Evolutionary conservation across 2,797 vertebrate species (phyloP), one percentile per base, ranked within the genome.

Genomic region (Taenioides sp.): DNA sequence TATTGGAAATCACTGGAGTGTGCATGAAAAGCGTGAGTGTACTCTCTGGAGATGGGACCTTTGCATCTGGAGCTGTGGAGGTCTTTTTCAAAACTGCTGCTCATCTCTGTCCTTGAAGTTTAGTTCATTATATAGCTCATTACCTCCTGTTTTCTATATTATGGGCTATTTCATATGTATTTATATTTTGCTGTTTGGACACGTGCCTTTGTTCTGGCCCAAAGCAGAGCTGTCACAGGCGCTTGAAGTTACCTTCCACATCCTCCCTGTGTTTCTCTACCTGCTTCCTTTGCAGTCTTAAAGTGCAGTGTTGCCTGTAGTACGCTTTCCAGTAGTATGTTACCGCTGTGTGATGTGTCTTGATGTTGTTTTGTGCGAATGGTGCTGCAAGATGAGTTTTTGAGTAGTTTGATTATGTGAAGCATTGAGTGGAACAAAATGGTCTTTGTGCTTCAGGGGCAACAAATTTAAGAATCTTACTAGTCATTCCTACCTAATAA

Each of bases 121-220:
- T 14, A 50, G 18, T 75, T 78, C 49, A 78, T 85, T 74, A 76
- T 61, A 65, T 72, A 81, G 73, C 72, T 80, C 70, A 81, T 84
- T 82, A 81, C 72, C 76, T 77, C 49, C 34, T 77, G 50, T 31
- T 67, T 6, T 31, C 62, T 74, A 22, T 71, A 70, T 63, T 67
- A 43, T 20, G 5, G 72, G 80, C 75, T 82, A 31, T 75, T 79
- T 82, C 76, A 63, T 73, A 67, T 74, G 67, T 22, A 62, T 72
- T 80, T 78, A 52, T 68, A 60, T 68, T 79, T 65, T 65, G 72
- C 16, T 3, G 4, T 31, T 67, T 55, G 10, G 22, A 57, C 14
- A 49, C 28, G 55, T 7, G 20, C 67, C 25, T 59, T 69, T 28
- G 67, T 60, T 12, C 65, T 79, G 52, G 14, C 63, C 69, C 23